Evolutionary conservation across 2,888 invertebrate genomes (phyloP), one percentile per base, ranked within the genome.

Genomic region (Leptinotarsa juncta): DNA sequence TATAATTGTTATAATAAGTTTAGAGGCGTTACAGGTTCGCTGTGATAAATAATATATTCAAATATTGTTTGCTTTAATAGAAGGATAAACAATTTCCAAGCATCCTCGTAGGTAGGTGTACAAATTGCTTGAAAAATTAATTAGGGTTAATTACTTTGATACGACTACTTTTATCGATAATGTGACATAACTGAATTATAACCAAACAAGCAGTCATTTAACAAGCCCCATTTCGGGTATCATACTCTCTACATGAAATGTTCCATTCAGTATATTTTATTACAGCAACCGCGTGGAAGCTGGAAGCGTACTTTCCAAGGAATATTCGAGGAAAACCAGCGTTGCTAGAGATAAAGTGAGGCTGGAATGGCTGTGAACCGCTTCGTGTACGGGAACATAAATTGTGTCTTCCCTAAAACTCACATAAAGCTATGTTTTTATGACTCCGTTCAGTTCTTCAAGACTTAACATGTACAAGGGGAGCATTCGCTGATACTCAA

Each of bases 341-440:
- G 67, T 67, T 67, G 53, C 62, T 32, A 53, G 67, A 67, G 67
- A 67, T 67, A 67, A 67, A 67, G 51, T 67, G 14, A 67, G 48
- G 53, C 51, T 20, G 67, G 51, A 67, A 67, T 51, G 67, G 50
- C 53, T 50, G 50, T 67, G 53, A 53, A 67, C 51, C 53, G 67
- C 67, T 67, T 42, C 32, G 53, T 53, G 67, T 51, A 53, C 67
- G 50, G 67, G 14, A 32, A 67, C 67, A 67, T 67, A 67, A 67
- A 67, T 67, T 51, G 50, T 16, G 50, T 51, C 26, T 67, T 51
- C 51, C 67, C 20, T 67, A 51, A 67, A 67, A 51, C 26, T 53
- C 50, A 32, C 32, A 53, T 67, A 53, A 50, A 67, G 50, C 26
- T 51, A 50, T 32, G n/a, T 51, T 26, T 51, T 51, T 67, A 50